phyloP scores from a whole-genome alignment of 23 tunicate genomes.

The Diplosoma virens region DNA sequence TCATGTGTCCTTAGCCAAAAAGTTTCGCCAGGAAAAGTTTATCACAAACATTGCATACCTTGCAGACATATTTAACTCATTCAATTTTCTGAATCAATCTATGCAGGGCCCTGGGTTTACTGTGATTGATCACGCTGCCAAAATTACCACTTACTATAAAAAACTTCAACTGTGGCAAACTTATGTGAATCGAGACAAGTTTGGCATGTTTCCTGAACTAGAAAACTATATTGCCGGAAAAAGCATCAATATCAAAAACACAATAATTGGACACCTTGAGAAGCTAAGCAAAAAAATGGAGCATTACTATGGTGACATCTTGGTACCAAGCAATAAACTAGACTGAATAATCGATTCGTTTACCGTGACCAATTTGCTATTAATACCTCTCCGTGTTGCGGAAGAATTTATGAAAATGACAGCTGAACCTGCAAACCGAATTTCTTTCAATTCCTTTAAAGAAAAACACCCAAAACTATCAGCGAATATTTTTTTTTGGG shows the following conservation, averaged over 20 bases:
- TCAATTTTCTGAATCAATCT: slow-evolving; percentile 45
- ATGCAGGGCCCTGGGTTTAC: slow-evolving; percentile 54
- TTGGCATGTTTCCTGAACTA: slow-evolving; percentile 29
- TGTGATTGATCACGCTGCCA: slow-evolving; percentile 46
- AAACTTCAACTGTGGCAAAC: slow-evolving; percentile 29
- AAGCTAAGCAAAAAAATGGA: slow-evolving; percentile 8
- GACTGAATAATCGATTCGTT: slow-evolving; percentile 46
- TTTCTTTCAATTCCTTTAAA: slow-evolving; percentile 31
- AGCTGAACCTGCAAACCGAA: slow-evolving; percentile 18
- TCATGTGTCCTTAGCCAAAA: slow-evolving; percentile 41
- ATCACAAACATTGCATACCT: slow-evolving; percentile 51
- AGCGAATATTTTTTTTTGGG: slow-evolving; percentile 28
- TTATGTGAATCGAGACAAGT: slow-evolving; percentile 9
- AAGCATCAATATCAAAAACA: not conserved
- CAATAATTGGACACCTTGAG: slow-evolving; percentile 25
- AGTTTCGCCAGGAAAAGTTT: slow-evolving; percentile 36
- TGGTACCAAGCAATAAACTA: slow-evolving; percentile 20
- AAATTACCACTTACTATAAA: slow-evolving; percentile 32
- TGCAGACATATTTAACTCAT: slow-evolving; percentile 44
- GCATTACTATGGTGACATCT: slow-evolving; percentile 9
- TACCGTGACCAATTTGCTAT: slow-evolving; percentile 22
- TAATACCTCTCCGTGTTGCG: slow-evolving; percentile 44
- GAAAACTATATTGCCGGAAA: slow-evolving; percentile 13
- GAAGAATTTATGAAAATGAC: slow-evolving; percentile 38
- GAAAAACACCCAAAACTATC: slow-evolving; percentile 32